Percentiles rank a stretch among this genome's conserved stretches.
phyloP scores from a whole-genome alignment of 2,113 vertebrate genomes.

The Pristiophorus japonicus region DNA sequence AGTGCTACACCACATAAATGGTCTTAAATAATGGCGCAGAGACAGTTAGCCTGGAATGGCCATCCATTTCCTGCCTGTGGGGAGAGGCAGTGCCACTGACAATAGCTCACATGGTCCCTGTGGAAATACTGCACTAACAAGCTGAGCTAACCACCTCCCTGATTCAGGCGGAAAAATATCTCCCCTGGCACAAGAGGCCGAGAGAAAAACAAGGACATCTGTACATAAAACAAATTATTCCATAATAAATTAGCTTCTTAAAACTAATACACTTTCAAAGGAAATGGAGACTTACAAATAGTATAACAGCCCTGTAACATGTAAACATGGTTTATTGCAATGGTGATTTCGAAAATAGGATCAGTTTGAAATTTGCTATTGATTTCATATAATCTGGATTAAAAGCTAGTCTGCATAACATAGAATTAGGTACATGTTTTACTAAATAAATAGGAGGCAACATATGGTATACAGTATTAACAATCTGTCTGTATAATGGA shows the following conservation, averaged over 20 bases:
- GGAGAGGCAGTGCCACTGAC: neutral
- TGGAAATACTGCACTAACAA: conserved; percentile 17
- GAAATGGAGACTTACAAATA: neutral
- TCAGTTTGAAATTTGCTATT: conserved; percentile 9
- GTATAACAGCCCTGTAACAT: neutral
- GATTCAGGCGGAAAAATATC: conserved; percentile 29
- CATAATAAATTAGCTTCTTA: conserved; percentile 18
- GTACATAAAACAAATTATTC: conserved; percentile 16
- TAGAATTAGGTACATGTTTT: conserved; percentile 3
- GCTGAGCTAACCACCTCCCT: conserved; percentile 9
- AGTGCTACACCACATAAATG: conserved; percentile 9
- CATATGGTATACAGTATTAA: neutral
- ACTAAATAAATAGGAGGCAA: neutral
- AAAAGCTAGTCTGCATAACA: neutral
- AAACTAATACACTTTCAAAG: conserved; percentile 10
- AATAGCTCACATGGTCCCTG: conserved; percentile 7
- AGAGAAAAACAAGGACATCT: conserved; percentile 7
- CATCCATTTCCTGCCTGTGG: conserved; percentile 30
- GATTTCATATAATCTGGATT: conserved; percentile 22
- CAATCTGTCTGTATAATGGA: neutral
- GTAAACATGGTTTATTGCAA: neutral
- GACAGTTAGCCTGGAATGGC: neutral
- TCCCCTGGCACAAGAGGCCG: conserved; percentile 25
- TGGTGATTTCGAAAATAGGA: conserved; percentile 2
- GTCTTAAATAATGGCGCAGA: conserved; percentile 1